Base-by-base conservation (phyloP, 1,140 invertebrate species). In the Mizuhopecten yessoensis region DNA sequence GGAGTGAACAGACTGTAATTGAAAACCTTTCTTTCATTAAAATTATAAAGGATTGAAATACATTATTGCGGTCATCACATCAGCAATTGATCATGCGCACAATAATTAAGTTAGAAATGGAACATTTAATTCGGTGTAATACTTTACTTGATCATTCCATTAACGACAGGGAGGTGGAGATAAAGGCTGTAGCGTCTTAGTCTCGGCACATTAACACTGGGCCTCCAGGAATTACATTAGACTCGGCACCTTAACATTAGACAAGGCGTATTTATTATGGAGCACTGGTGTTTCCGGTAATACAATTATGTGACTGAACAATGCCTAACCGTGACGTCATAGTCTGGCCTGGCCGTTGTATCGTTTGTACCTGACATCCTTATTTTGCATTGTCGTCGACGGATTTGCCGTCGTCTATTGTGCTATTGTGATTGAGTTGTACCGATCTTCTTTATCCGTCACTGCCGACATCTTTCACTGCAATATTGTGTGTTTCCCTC, bases 281-380 rank as follows among this genome's bases (percentile, higher is more conserved):
- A 75, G 29, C n/a, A 75, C 57, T 75, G 57, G n/a, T 75, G 57
- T 75, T n/a, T 75, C 57, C 29, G 29, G n/a, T 17, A 75, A 75
- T 75, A 75, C n/a, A 75, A 75, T 75, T 75, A 75, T n/a, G 17
- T 5, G 0, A 29, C 57, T 29, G n/a, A 11, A 75, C 57, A 75
- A 75, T 75, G 17, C 57, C 5, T 75, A 75, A 75, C 23, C 57
- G 57, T 75, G 57, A 75, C 57, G n/a, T 75, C n/a, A 75, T 29
- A 75, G 57, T 75, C 57, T 75, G 57, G n/a, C 23, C 15, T 49
- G 11, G 45, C 45, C 20, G 20, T 49, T 23, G 10, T 13, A 49
- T n/a, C 57, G 57, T 75, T 75, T 75, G n/a, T 29, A 75, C n/a
- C 57, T 75, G 57, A 75, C 57, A 75, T 75, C 57, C 57, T n/a